These are phyloP conservation scores for Drosophila prostipennis DNA, from an alignment of 2,888 invertebrate species.

Conservation along the genomic window DNA sequence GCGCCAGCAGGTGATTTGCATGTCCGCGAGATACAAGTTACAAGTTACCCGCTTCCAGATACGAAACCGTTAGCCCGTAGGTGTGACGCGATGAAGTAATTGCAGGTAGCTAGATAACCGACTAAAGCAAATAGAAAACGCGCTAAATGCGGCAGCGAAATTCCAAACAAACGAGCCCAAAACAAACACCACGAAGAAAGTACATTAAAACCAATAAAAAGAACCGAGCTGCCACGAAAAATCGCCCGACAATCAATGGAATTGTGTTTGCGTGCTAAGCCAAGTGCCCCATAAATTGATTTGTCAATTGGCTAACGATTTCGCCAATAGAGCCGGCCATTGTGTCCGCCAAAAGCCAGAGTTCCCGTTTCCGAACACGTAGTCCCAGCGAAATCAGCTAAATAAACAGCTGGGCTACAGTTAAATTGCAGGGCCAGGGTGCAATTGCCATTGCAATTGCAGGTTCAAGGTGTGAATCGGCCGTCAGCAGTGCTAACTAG, in stretches of 20 bases:
- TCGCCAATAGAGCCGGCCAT: conserved; percentile 55
- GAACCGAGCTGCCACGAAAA: conserved; percentile 15
- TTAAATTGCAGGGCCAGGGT: conserved; percentile 45
- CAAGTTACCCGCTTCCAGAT: conserved; percentile 13
- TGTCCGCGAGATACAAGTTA: conserved; percentile 12
- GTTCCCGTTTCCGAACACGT: conserved; percentile 36
- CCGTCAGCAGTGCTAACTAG: conserved; percentile 35
- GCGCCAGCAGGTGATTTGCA: conserved; percentile 31
- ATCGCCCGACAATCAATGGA: conserved; percentile 50
- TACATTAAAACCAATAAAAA: conserved; percentile 20
- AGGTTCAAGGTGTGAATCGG: conserved; percentile 45
- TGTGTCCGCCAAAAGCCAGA: conserved; percentile 34
- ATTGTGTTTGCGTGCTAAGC: conserved; percentile 75
- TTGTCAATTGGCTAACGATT: conserved; percentile 51
- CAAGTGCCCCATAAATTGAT: conserved; percentile 49
- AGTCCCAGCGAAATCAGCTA: conserved; percentile 49
- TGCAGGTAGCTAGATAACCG: conserved; percentile 39
- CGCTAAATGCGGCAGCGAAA: conserved; percentile 72
- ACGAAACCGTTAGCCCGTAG: conserved; percentile 62
- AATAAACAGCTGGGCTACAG: conserved; percentile 30
- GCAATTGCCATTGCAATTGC: conserved; percentile 29
- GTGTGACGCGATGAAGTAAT: conserved; percentile 71
- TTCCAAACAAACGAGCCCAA: conserved; percentile 57
- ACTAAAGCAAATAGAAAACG: conserved; percentile 67
- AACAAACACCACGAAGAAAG: conserved; percentile 44